Conservation (phyloP, 2,797 vertebrate genomes). For the Parauchenoglanis ngamensis region DNA sequence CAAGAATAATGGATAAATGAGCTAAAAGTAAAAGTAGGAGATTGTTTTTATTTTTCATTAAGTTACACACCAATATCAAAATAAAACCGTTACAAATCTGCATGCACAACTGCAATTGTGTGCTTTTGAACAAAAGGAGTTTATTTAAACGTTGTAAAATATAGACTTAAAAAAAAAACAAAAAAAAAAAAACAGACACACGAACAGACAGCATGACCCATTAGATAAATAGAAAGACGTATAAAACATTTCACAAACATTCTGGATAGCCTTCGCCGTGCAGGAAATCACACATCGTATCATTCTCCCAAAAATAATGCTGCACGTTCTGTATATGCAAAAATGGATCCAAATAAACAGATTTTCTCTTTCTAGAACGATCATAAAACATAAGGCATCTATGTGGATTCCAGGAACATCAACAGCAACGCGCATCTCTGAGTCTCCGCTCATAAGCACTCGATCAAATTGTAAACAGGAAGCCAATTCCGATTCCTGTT, state of each 20-base stretch:
- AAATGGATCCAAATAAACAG: neutral
- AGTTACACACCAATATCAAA: neutral
- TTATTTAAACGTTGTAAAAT: constrained; percentile 49
- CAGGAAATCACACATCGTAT: neutral
- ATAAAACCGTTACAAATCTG: constrained; percentile 4
- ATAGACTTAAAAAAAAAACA: constrained; percentile 30
- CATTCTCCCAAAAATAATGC: neutral
- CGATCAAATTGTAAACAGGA: neutral
- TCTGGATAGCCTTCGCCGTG: neutral
- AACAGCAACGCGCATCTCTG: neutral
- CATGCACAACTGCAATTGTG: constrained; percentile 31
- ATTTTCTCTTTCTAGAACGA: neutral
- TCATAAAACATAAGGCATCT: neutral
- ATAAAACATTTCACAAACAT: neutral
- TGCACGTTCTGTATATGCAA: neutral
- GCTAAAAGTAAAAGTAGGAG: neutral
- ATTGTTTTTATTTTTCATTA: too few relatives aligned
- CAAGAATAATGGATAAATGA: constrained; percentile 19
- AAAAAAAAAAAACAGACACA: neutral
- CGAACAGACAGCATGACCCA: neutral
- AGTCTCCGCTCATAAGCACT: neutral
- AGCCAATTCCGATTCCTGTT: neutral
- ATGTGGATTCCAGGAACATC: neutral
- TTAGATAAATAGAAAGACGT: constrained; percentile 5
- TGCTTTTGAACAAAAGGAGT: constrained; percentile 20